Percentiles rank a stretch among this genome's conserved stretches.
Evolutionary conservation across 1,140 invertebrate genomes (phyloP).

Genomic region (Eumaeus atala): DNA sequence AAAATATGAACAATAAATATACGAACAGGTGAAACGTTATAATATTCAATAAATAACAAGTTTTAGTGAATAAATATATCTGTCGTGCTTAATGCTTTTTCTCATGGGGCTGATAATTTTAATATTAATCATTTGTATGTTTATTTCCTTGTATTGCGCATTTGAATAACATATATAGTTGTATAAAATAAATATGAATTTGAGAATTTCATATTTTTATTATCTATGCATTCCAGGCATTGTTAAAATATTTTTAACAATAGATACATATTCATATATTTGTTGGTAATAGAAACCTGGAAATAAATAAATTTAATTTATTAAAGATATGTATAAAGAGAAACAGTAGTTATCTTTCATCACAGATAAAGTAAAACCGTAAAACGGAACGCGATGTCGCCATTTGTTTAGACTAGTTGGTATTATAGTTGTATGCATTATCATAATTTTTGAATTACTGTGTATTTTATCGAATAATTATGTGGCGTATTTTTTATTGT

Average conservation of each 20-base stretch:
- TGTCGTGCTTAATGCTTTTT: not conserved
- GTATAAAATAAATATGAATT: conserved; percentile 10
- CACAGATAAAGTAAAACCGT: too few relatives aligned
- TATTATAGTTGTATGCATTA: too few relatives aligned
- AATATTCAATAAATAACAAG: not conserved
- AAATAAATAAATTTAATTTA: too few relatives aligned
- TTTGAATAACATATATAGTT: conserved; percentile 8
- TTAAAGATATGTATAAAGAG: too few relatives aligned
- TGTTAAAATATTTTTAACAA: conserved; percentile 8
- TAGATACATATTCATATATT: not conserved
- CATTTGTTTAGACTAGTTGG: too few relatives aligned
- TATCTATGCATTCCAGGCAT: not conserved
- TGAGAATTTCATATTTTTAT: conserved; percentile 4
- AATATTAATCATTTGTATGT: conserved; percentile 2
- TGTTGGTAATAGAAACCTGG: not conserved
- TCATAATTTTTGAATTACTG: too few relatives aligned
- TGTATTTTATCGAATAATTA: too few relatives aligned
- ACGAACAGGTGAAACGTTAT: not conserved
- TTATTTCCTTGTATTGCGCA: conserved; percentile 1
- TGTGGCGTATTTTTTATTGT: not conserved
- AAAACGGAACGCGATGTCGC: too few relatives aligned
- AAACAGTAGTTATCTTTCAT: too few relatives aligned
- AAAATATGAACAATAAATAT: not conserved
- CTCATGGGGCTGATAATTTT: not conserved
- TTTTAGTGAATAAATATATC: not conserved